Base-by-base conservation (phyloP, 2,113 vertebrate genomes). In the Morone chrysops region DNA sequence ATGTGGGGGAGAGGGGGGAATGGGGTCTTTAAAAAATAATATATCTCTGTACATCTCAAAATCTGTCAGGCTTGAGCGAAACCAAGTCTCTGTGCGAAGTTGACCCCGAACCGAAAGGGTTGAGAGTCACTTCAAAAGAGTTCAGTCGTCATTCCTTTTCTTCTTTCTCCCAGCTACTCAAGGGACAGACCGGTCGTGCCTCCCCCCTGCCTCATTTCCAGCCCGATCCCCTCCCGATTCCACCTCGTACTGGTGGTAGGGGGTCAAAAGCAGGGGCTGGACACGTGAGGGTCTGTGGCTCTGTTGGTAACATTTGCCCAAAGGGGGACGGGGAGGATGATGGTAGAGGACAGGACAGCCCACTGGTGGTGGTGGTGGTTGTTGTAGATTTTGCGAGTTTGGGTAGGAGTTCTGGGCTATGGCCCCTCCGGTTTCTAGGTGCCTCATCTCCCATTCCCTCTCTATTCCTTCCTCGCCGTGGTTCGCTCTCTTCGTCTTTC, bases 21-120 rank as follows among this genome's bases (percentile, higher is more conserved):
- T 9, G 41, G 61, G 25, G 38, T 16, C 17, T 65, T 89, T 92
- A 90, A 92, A 94, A 94, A 93, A 93, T 92, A 90, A 93, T 94
- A 93, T 90, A 89, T 93, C 91, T 94, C 93, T 94, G 83, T 94
- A 96, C 93, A 93, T 92, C 86, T 93, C 83, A 93, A 93, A 88
- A 87, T 96, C 95, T 90, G 97, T 96, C 97, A 96, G 96, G 96
- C 96, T 97, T 95, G 93, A 95, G 95, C 94, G 89, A 92, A 87
- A 88, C 85, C 94, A 96, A 96, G 96, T 97, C 93, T 95, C 96
- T 96, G 96, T 93, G 95, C 91, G 94, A 97, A 96, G 96, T 95
- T 90, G 96, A 93, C 96, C 94, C 81, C 65, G n/a, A 74, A 94
- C 95, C 92, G 82, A 86, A 82, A 93, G 94, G 94, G 93, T 91